A percentile compares a stretch with the other conserved stretches of the same genome.
phyloP scores from a whole-genome alignment of 2,797 vertebrate genomes.

The Xiphophorus birchmanni region DNA sequence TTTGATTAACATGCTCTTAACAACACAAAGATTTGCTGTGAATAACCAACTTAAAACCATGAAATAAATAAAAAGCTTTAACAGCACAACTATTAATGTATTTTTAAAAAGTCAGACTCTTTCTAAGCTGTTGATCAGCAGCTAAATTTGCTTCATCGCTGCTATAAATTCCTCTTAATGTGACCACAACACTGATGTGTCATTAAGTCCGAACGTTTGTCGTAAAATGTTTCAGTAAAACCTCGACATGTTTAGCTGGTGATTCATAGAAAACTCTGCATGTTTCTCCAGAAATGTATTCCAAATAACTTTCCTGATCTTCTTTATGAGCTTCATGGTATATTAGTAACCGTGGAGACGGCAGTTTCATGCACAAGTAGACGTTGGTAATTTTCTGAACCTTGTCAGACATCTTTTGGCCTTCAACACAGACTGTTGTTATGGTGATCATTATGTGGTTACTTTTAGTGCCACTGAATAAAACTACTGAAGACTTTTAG shows the following conservation, averaged over 20 bases:
- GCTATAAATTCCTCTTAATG: not conserved
- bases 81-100: not conserved
- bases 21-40: not conserved
- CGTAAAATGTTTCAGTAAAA: not conserved
- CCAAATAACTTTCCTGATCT: not conserved
- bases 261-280: not conserved
- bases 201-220: not conserved
- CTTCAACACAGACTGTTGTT: slow-evolving; percentile 1
- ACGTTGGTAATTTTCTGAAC: not conserved
- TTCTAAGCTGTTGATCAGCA: not conserved
- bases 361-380: not conserved
- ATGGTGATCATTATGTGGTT: slow-evolving; percentile 3
- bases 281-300: not conserved
- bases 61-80: not conserved
- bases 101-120: not conserved
- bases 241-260: not conserved
- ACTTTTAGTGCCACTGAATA: not conserved
- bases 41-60: not conserved
- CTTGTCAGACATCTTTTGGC: not conserved
- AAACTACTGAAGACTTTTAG: not conserved
- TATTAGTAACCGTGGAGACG: not conserved
- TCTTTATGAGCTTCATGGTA: not conserved
- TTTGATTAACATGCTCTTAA: not conserved
- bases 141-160: not conserved
- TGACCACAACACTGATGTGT: not conserved